Evolutionary conservation across 1,140 invertebrate genomes (phyloP).

Genomic region (Plodia interpunctella): DNA sequence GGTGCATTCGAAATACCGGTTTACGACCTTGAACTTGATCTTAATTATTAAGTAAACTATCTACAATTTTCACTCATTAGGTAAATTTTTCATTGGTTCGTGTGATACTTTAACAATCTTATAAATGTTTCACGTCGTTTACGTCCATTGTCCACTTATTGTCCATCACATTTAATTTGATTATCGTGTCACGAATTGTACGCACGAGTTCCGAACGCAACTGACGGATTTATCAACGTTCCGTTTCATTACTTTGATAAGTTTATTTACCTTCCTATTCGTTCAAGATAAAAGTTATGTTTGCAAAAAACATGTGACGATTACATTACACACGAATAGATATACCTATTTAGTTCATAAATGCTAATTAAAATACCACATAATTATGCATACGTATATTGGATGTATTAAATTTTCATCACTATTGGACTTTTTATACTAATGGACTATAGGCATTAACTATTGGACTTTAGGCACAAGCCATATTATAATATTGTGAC

Average conservation of each 20-base stretch:
- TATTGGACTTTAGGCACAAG: too few species aligned
- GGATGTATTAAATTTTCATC: too few species aligned
- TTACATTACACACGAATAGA: too few species aligned
- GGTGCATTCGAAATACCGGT: constrained; percentile 35
- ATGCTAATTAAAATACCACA: too few species aligned
- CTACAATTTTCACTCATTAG: constrained; percentile 15
- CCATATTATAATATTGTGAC: too few species aligned
- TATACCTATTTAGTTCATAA: too few species aligned
- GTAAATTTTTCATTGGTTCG: neutral
- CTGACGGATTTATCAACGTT: constrained; percentile 37
- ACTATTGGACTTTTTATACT: too few species aligned
- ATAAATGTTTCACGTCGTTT: too few species aligned
- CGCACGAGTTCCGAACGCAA: constrained; percentile 34
- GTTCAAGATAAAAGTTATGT: constrained; percentile 14
- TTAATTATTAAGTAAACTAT: constrained; percentile 16
- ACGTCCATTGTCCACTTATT: neutral
- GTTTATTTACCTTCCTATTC: constrained; percentile 18
- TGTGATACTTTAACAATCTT: too few species aligned
- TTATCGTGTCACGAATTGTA: neutral
- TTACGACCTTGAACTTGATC: constrained; percentile 54
- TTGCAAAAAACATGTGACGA: constrained; percentile 2
- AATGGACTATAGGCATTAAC: too few species aligned
- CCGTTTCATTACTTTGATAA: constrained; percentile 29
- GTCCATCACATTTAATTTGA: neutral
- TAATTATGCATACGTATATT: too few species aligned